Evolutionary conservation across 2,113 vertebrate species (phyloP), one percentile per base, ranked within the genome.

Genomic region (Larimichthys crocea): DNA sequence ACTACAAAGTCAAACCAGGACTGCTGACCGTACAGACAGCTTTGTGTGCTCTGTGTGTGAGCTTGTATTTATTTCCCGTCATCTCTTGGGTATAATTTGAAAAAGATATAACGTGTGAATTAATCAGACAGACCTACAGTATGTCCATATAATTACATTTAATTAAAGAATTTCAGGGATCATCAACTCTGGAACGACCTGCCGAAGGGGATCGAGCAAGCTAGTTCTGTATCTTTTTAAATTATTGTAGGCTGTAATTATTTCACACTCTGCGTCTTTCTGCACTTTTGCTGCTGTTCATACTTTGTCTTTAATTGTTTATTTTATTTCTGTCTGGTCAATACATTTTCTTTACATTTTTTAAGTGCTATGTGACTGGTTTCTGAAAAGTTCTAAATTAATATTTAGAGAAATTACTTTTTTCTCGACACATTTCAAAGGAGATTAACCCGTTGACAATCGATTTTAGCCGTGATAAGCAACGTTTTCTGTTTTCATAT

Each of bases 121-220:
- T 20, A 50, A 80, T 83, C 29, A 24, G 31, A 49, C 14, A 71
- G 31, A 83, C 10, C 49, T 72, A 53, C 35, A 40, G 35, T 40
- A 40, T 57, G 67, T 71, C 44, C 64, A 68, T 60, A 49, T 49
- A 65, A 74, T 73, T 79, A 49, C 1, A 42, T 80, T 65, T 64
- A 53, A 82, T 85, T 76, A 76, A 17, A 59, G 24, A 57, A 79
- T 79, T 73, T 68, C 26, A 83, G 19, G 61, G 57, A 61, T 70
- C 49, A 76, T 68, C 26, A 67, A 64, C 50, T 74, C 57, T 48
- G n/a, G 46, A 73, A 52, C 4, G 26, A 48, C 24, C 60, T 72
- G 53, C 70, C 1, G 3, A 44, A 60, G 50, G 17, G 35, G 53
- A 60, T 52, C 0, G 0, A 17, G 64, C 11, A 40, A 50, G 31